Base-by-base conservation (phyloP, 1,140 invertebrate species). In the Diuraphis noxia region DNA sequence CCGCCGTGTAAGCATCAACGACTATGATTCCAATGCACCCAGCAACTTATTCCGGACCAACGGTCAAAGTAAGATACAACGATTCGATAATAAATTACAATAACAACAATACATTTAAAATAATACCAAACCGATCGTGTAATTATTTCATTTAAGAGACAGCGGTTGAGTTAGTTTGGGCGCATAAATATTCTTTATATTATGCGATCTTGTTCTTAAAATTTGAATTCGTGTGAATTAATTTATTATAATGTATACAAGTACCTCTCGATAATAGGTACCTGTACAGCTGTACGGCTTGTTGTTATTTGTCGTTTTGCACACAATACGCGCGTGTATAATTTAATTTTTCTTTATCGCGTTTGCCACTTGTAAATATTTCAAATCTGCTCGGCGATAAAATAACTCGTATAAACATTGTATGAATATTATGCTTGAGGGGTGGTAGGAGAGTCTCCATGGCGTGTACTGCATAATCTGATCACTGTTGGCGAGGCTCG, bases 1-100 rank as follows among this genome's bases (percentile, higher is more conserved):
- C 36, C 86, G 86, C 13, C 86, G 86, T 4, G 13, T 88, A 8
- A 88, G 86, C 49, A 25, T 88, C 49, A 56, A 40, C 52, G 52
- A 43, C 19, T 40, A 56, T 46, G 56, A 72, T 13, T 72, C 56
- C 5, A 72, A 72, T n/a, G 30, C 56, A 4, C 56, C 56, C 5
- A 72, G n/a, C 30, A 91, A 91, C 89, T 82, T 91, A 34, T 91
- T 91, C 77, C 63, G 89, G 23, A 82, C 43, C 41, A 91, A 91
- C 34, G 89, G 89, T 17, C 89, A 91, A 81, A 82, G 89, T 91
- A 91, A 79, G 72, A 77, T 5, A 43, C 25, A 5, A n/a, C 56
- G 5, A n/a, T 13, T 56, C n/a, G 30, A 72, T 4, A 72, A 72
- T 72, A 6, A 9, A 9, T 56, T 13, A 56, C 30, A 63, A n/a